phyloP scores from a whole-genome alignment of 2,113 vertebrate species.

The Corapipo altera region DNA sequence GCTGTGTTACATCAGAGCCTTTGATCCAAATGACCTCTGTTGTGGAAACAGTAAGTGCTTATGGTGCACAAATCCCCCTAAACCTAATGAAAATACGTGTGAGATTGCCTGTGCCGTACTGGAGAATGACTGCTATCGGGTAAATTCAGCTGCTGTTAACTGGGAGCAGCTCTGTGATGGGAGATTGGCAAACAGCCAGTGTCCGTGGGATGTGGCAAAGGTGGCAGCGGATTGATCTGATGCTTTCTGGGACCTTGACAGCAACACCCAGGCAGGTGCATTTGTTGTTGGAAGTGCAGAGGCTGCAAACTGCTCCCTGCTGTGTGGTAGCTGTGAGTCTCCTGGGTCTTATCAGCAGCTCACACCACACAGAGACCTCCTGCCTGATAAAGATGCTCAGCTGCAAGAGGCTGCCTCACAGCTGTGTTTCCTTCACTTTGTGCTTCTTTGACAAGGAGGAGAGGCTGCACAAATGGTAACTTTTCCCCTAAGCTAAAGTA shows the following conservation, averaged over 20 bases:
- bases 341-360: conserved; percentile 28
- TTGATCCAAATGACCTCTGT: conserved; percentile 10
- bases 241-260: not conserved
- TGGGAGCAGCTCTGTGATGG: not conserved
- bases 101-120: not conserved
- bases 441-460: not conserved
- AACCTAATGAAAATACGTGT: not conserved
- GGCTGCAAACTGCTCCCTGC: not conserved
- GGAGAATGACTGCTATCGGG: not conserved
- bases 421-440: conserved; percentile 13
- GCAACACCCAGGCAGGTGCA: not conserved
- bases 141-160: not conserved
- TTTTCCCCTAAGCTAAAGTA: not conserved
- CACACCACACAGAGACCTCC: conserved; percentile 3
- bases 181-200: not conserved
- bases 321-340: not conserved
- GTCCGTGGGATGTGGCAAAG: not conserved
- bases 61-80: not conserved
- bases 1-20: not conserved
- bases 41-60: not conserved
- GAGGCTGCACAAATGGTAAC: not conserved
- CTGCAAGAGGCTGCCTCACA: not conserved
- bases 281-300: not conserved
- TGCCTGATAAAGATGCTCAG: not conserved
- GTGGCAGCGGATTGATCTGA: not conserved